These are phyloP conservation scores for Plotosus lineatus DNA, from an alignment of 2,113 vertebrate genomes.

Conservation along the genomic window DNA sequence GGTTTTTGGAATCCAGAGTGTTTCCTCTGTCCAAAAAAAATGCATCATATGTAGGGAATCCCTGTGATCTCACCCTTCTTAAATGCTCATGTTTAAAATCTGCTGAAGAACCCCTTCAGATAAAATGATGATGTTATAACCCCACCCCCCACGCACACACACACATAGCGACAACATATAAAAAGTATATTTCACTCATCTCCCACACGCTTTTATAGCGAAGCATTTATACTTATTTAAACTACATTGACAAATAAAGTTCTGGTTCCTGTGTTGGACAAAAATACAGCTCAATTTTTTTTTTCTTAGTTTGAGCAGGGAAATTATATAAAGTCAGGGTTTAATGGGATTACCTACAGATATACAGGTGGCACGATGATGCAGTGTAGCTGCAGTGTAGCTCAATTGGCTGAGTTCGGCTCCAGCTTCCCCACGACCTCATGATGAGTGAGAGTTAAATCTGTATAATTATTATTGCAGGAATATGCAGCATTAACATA, in stretches of 20 bases:
- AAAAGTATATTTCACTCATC: too few species aligned
- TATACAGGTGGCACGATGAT: too few species aligned
- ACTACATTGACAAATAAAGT: neutral
- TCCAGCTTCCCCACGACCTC: too few species aligned
- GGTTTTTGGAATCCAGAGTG: neutral
- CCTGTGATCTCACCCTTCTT: neutral
- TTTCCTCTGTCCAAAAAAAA: neutral
- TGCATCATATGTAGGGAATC: slow-evolving; percentile 6
- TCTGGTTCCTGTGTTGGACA: neutral
- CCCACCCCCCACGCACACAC: too few species aligned
- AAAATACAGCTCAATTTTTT: neutral
- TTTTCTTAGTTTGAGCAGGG: neutral
- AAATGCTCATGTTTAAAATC: slow-evolving; percentile 6
- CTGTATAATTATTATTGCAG: too few species aligned
- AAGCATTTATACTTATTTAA: neutral
- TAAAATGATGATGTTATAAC: slow-evolving; percentile 62
- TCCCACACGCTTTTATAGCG: neutral
- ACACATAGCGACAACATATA: too few species aligned
- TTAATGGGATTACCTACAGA: too few species aligned
- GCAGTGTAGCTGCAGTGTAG: too few species aligned
- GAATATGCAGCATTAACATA: too few species aligned
- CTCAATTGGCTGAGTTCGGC: too few species aligned
- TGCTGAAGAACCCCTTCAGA: slow-evolving; percentile 9
- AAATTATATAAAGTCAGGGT: neutral
- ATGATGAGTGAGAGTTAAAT: too few species aligned